Base-by-base conservation (phyloP, 2,113 vertebrate genomes). In the Notarius lentiginosus region DNA sequence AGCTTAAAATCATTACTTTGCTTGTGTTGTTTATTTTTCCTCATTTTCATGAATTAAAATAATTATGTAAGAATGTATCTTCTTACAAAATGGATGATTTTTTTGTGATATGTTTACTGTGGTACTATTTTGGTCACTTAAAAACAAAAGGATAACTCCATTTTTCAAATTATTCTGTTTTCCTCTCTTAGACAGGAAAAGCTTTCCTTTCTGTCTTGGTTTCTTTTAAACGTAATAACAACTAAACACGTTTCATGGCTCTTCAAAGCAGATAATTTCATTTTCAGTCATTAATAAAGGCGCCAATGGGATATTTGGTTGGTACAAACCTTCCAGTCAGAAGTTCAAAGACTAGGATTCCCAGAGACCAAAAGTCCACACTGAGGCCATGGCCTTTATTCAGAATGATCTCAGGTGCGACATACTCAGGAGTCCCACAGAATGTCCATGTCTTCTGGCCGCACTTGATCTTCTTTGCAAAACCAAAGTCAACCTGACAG, bases 371-470 rank as follows among this genome's bases (percentile, higher is more conserved):
- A 90, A 98, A 98, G 90, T 99, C 97, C 89, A 98, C 97, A 10
- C 97, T 97, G 91, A 97, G 97, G 91, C 96, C 96, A 84, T 98
- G 98, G 47, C 98, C 98, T 91, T 97, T 97, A 92, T 97, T 99
- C 85, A 99, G 95, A 91, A 99, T 98, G 82, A 99, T 96, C 92
- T 99, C 98, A 0, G 97, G 98, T 30, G 97, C 97, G 65, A 99
- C 97, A 1, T 98, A 99, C 86, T 99, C 98, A 2, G 97, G 97
- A 8, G 98, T 99, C 60, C 97, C 98, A 82, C 98, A 99, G 91
- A 99, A 99, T 0, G 97, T 99, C 97, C 98, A 99, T 0, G 98
- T 99, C 94, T 96, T 98, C 91, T 98, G 97, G 20, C 97, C 98
- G 83, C 95, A 95, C 75, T 93, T 93, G 15, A 99, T 96, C 91